These are phyloP conservation scores for Acholoe squamosa DNA, from an alignment of 2,888 invertebrate species.

Conservation along the genomic window DNA sequence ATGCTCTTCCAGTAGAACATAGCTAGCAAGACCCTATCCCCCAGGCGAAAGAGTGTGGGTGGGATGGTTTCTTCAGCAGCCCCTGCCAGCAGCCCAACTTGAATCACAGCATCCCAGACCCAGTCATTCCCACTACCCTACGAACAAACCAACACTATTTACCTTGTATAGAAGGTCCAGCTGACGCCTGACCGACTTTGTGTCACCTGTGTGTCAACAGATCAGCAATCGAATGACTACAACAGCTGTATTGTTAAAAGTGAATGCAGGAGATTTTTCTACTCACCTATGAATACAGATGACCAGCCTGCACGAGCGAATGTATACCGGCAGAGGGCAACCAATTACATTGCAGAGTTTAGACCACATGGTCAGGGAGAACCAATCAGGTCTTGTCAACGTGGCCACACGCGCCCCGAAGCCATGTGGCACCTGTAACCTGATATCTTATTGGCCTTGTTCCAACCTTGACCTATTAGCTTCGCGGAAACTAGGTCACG, in stretches of 20 bases:
- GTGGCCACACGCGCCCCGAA: slow-evolving; percentile 47
- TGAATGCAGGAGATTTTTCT: not conserved
- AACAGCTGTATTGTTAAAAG: slow-evolving; percentile 61
- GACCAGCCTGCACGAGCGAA: not conserved
- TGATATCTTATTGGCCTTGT: slow-evolving; percentile 61
- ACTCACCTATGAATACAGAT: slow-evolving; percentile 58
- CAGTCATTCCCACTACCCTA: not conserved
- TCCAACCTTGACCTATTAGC: not conserved
- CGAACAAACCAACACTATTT: not conserved
- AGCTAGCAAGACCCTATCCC: no score
- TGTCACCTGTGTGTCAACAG: not conserved
- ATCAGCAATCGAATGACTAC: slow-evolving; percentile 25
- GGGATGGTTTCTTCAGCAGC: no score
- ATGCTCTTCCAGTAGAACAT: no score
- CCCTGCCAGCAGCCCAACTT: not conserved
- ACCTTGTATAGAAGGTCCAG: slow-evolving; percentile 35
- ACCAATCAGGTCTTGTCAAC: slow-evolving; percentile 64
- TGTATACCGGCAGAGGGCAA: not conserved
- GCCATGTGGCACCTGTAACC: slow-evolving; percentile 53
- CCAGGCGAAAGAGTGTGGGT: no score
- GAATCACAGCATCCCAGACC: not conserved
- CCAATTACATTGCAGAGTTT: not conserved
- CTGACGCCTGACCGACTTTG: not conserved
- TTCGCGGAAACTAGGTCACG: no score
- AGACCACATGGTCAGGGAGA: slow-evolving; percentile 30